These are phyloP conservation scores for Sparus aurata DNA, from an alignment of 2,797 vertebrate genomes.

Conservation along the genomic window DNA sequence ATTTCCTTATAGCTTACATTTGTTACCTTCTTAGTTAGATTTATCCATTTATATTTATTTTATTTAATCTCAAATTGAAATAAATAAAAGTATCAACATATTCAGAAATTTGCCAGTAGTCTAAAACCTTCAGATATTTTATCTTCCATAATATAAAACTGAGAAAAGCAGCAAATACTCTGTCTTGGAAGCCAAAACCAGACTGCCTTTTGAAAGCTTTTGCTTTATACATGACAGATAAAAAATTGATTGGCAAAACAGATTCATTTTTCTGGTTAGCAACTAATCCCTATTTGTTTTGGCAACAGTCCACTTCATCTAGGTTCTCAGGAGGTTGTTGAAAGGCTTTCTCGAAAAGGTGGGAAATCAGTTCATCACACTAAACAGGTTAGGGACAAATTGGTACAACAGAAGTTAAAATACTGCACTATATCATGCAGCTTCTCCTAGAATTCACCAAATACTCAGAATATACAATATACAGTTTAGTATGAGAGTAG, in stretches of 20 bases:
- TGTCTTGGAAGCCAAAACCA: no score
- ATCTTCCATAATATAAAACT: no score
- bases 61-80: no score
- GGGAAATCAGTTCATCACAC: not conserved
- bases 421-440: not conserved
- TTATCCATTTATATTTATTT: no score
- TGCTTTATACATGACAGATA: no score
- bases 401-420: not conserved
- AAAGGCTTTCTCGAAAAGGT: constrained; percentile 2
- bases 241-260: not conserved
- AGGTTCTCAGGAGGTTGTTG: not conserved
- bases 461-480: not conserved
- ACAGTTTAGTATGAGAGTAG: not conserved
- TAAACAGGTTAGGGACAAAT: not conserved
- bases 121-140: no score
- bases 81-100: no score
- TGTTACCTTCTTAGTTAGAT: no score
- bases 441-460: not conserved
- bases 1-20: no score
- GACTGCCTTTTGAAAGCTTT: no score
- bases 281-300: not conserved
- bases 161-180: no score
- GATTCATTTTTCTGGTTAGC: not conserved
- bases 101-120: no score
- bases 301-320: not conserved